phyloP scores from a whole-genome alignment of 2,888 invertebrate genomes.

The Itoplectis maculator region DNA sequence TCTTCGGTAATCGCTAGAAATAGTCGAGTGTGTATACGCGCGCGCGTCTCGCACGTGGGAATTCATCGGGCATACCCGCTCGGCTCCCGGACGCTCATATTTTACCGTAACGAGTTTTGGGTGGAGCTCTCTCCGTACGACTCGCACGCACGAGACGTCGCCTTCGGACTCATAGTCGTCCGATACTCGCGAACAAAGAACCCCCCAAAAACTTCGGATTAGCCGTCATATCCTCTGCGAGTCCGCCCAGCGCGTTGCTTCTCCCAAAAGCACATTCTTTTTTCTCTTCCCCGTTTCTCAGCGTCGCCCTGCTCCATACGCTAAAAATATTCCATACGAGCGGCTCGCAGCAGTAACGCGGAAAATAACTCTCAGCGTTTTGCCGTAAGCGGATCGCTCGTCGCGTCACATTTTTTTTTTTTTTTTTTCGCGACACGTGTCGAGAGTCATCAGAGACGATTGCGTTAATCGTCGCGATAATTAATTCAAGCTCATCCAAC shows the following conservation, averaged over 20 bases:
- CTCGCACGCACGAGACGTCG: constrained; percentile 20
- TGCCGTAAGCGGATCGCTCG: too few species aligned
- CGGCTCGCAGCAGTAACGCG: neutral
- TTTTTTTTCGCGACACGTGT: neutral
- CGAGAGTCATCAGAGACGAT: too few species aligned
- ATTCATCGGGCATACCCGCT: constrained; percentile 56
- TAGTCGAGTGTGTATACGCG: constrained; percentile 63
- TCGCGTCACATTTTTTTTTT: neutral
- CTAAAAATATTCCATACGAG: constrained; percentile 48
- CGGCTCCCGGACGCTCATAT: constrained; percentile 63
- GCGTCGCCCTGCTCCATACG: constrained; percentile 19
- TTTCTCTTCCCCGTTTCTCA: neutral
- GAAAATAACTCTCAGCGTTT: constrained; percentile 15
- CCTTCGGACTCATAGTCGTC: neutral
- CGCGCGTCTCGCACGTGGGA: constrained; percentile 58
- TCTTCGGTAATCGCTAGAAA: constrained; percentile 71
- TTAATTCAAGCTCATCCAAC: too few species aligned
- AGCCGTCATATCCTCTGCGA: constrained; percentile 41
- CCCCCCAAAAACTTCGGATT: constrained; percentile 15
- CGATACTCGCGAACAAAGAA: constrained; percentile 49
- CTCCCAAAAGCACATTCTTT: constrained; percentile 3
- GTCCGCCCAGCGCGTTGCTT: neutral
- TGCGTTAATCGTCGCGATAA: too few species aligned
- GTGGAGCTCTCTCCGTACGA: constrained; percentile 64
- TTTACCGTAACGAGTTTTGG: constrained; percentile 69